Evolutionary conservation across 2,888 invertebrate genomes (phyloP).

Genomic region (Dichetophora obliterata): DNA sequence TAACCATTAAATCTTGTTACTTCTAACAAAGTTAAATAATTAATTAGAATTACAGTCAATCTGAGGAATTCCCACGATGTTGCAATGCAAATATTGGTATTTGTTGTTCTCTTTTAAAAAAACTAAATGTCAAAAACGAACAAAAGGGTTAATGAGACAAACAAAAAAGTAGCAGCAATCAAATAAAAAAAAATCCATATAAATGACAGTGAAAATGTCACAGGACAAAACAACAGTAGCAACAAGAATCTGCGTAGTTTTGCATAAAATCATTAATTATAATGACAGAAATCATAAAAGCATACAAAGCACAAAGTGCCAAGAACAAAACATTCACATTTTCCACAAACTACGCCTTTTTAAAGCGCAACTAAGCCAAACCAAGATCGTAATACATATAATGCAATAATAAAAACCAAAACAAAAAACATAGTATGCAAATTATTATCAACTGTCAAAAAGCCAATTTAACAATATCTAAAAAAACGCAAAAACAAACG

Average conservation of each 20-base stretch:
- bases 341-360: conserved; percentile 27
- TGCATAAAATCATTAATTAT: conserved; percentile 66
- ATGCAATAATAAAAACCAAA: conserved; percentile 41
- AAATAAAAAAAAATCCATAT: conserved; percentile 50
- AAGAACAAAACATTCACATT: conserved; percentile 23
- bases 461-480: conserved; percentile 48
- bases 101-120: conserved; percentile 20
- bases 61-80: conserved; percentile 37
- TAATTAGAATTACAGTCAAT: conserved; percentile 40
- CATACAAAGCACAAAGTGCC: conserved; percentile 14
- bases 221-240: no score
- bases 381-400: background rate
- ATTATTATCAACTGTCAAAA: conserved; percentile 48
- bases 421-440: conserved; percentile 49
- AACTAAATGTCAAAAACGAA: conserved; percentile 55
- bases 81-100: conserved; percentile 48
- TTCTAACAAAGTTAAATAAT: conserved; percentile 24
- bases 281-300: conserved; percentile 44
- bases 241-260: conserved; percentile 34
- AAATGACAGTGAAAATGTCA: conserved; percentile 45
- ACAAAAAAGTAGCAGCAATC: conserved; percentile 46
- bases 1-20: background rate
- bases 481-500: background rate
- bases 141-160: conserved; percentile 68
- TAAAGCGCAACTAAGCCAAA: background rate